Evolutionary conservation across 2,888 invertebrate genomes (phyloP), one percentile per base, ranked within the genome.

Genomic region (Drepana falcataria): DNA sequence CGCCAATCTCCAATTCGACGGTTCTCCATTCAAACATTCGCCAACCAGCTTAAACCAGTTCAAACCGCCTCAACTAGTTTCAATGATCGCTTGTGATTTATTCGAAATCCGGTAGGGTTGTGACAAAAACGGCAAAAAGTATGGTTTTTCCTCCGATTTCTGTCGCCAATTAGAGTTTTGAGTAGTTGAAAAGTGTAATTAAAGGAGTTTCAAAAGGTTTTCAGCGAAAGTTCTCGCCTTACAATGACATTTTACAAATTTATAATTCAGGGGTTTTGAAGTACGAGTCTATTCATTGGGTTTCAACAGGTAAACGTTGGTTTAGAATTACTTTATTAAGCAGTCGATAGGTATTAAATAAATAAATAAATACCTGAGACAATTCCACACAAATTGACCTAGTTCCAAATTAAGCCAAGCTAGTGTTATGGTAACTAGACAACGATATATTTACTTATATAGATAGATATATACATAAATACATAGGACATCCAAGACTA

Each of bases 61-160:
- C 21, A 53, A 60, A 64, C 70, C 56, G 61, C 60, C 63, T 64
- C 55, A 55, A 63, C 67, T 66, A 61, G 63, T 64, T 64, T 41
- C 51, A 40, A 41, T 7, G 37, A 53, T 35, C 21, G 21, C 21
- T 21, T 21, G 48, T 6, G 9, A 9, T 4, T 44, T 44, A 44
- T 44, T 53, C 47, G 35, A 35, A 35, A 9, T 47, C 7, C 35
- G 37, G 9, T 37, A 49, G 35, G 37, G 35, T 49, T 49, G 49
- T 49, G 35, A 49, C 35, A 35, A 49, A 48, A 55, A 52, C 49
- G 54, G 51, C 9, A 48, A 55, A 57, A 21, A 21, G n/a, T 7
- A 48, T 53, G 40, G 33, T 57, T 59, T 59, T 62, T 57, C 44
- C 37, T 49, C 35, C 49, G 59, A 65, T 61, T 58, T 55, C 57